Percentiles rank a stretch among this genome's conserved stretches.
phyloP scores from a whole-genome alignment of 2,113 vertebrate genomes.

The Puma concolor region DNA sequence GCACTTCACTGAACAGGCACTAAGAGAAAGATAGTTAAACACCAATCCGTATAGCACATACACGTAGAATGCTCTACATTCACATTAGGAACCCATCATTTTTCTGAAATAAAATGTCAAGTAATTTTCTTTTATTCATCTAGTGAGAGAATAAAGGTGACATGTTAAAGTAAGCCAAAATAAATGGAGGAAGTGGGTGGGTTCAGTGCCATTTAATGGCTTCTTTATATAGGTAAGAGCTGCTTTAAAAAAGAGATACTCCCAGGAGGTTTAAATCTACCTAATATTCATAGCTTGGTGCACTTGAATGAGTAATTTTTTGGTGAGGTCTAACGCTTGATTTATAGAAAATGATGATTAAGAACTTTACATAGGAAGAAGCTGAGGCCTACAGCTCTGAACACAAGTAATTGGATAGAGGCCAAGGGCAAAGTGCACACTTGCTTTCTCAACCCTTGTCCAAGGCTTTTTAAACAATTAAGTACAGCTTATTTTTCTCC shows the following conservation, averaged over 20 bases:
- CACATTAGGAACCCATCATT: neutral
- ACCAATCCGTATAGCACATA: neutral
- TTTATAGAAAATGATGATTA: neutral
- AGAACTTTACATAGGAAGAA: neutral
- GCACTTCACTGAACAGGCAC: neutral
- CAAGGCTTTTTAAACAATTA: neutral
- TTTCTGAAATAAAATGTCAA: slow-evolving; percentile 47
- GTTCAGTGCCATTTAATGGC: neutral
- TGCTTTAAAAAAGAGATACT: neutral
- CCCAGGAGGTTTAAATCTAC: neutral
- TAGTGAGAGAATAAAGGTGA: neutral
- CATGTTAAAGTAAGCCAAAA: neutral
- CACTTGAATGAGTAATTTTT: neutral
- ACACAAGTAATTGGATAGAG: neutral
- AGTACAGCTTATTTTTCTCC: neutral
- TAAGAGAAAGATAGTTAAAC: neutral
- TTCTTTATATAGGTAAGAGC: neutral
- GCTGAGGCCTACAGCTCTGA: neutral
- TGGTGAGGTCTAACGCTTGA: neutral
- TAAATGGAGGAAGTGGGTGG: neutral
- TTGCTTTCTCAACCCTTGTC: neutral
- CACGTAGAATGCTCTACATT: neutral
- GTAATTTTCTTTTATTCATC: neutral
- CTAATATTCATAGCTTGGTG: neutral
- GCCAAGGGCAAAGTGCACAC: neutral